phyloP scores from a whole-genome alignment of 2,113 vertebrate species.

The Daphoenositta chrysoptera region DNA sequence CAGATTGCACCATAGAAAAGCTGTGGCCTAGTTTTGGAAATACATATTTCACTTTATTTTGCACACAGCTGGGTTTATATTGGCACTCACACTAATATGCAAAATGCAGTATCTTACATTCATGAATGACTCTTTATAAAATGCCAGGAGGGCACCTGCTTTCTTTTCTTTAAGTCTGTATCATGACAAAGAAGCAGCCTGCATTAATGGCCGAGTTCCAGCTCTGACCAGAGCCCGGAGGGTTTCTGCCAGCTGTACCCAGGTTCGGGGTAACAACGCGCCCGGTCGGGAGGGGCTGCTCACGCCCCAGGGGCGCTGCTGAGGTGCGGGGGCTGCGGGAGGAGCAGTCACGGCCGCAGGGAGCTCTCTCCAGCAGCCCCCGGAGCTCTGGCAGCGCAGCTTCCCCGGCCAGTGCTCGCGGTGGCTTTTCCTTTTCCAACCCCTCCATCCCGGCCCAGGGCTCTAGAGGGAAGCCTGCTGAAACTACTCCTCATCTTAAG shows the following conservation, averaged over 20 bases:
- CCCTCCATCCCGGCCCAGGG: no score
- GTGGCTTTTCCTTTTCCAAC: no score
- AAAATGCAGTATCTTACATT: conserved; percentile 79
- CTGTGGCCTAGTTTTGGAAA: conserved; percentile 68
- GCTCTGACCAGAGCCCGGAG: conserved; percentile 75
- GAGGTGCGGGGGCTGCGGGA: no score
- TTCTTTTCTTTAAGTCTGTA: conserved; percentile 84
- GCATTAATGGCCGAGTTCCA: conserved; percentile 77
- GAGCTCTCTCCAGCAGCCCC: no score
- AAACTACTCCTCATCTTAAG: not conserved
- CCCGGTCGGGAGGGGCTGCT: no score
- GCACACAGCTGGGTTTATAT: conserved; percentile 80
- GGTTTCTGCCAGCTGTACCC: conserved; percentile 80
- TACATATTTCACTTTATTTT: conserved; percentile 74
- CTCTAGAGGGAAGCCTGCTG: not conserved
- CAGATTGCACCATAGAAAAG: conserved; percentile 68
- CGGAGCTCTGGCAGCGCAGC: no score
- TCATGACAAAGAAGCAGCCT: conserved; percentile 81
- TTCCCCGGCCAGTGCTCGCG: no score
- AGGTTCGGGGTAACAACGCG: no score
- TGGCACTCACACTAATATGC: conserved; percentile 73
- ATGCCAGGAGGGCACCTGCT: conserved; percentile 84
- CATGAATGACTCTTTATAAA: conserved; percentile 82
- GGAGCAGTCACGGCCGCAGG: no score
- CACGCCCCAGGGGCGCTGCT: no score